phyloP scores from a whole-genome alignment of 2,797 vertebrate species.

The Ctenopoma kingsleyae region DNA sequence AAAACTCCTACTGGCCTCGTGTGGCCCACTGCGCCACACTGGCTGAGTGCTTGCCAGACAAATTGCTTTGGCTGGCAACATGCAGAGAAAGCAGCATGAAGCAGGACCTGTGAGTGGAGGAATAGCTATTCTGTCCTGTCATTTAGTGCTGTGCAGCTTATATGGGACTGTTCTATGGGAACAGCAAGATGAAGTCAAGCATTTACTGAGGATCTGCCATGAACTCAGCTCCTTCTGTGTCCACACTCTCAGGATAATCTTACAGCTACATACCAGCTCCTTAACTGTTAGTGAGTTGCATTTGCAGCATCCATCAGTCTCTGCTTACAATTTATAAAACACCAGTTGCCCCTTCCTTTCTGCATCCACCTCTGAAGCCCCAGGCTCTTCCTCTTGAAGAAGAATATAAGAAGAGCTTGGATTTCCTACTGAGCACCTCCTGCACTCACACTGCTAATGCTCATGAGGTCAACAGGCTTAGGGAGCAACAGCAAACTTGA shows the following conservation, averaged over 20 bases:
- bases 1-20: conserved; percentile 52
- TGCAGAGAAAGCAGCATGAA: conserved; percentile 67
- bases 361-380: conserved; percentile 40
- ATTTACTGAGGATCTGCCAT: conserved; percentile 40
- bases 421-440: conserved; percentile 51
- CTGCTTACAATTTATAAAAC: conserved; percentile 27
- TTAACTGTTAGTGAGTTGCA: conserved; percentile 23
- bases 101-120: conserved; percentile 63
- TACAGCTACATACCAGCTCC: conserved; percentile 36
- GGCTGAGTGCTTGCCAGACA: conserved; percentile 80
- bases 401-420: conserved; percentile 45
- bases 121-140: conserved; percentile 48
- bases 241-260: conserved; percentile 31
- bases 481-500: conserved; percentile 37
- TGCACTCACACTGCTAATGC: conserved; percentile 38
- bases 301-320: conserved; percentile 35
- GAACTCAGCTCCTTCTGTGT: conserved; percentile 27
- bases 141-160: conserved; percentile 44
- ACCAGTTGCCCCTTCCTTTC: conserved; percentile 46
- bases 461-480: conserved; percentile 45
- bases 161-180: conserved; percentile 32
- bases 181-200: conserved; percentile 25
- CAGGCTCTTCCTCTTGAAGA: conserved; percentile 40
- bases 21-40: conserved; percentile 61
- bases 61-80: conserved; percentile 76